Evolutionary conservation across 2,113 vertebrate genomes (phyloP), one percentile per base, ranked within the genome.

Genomic region (Osmerus eperlanus): DNA sequence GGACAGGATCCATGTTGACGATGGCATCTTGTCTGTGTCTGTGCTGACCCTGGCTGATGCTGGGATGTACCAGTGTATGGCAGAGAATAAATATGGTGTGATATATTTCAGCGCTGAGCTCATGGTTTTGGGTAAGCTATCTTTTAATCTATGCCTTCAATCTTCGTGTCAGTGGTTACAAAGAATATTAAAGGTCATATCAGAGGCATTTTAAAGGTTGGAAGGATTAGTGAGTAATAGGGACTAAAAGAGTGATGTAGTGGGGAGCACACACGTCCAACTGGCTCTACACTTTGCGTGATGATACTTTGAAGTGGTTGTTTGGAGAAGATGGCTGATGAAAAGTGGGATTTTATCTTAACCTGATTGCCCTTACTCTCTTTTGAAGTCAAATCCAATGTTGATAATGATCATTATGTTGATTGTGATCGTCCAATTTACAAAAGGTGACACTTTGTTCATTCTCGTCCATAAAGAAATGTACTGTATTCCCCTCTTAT

Each of bases 1-100:
- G 96, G 96, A 94, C 83, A 93, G 94, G 90, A 92, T 95, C 88
- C 94, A 93, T 78, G 92, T 95, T 83, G 94, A 96, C 88, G 94
- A 95, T 0, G 95, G 95, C 70, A 92, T 93, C 71, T 91, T 96
- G 80, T 92, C 91, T 23, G 93, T 96, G 85, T 90, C 90, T 11
- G 91, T 87, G 77, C 90, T 98, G 83, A 95, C 93, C 25, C 90
- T 96, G 73, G 92, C 93, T 54, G 96, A 98, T 79, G 94, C 94
- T 70, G 96, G 95, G 82, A 95, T 95, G 93, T 98, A 97, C 91
- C 95, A 96, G 41, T 97, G 96, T 83, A 89, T 97, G 86, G 96
- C 95, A 2, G 95, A 97, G 89, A 97, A 98, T 87, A 95, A 96
- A 85, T 95, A 97, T 6, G 95, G 96, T 9, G 87, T 94, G 65